Base-by-base conservation (phyloP, 2,888 invertebrate genomes). In the Molorchus minor region DNA sequence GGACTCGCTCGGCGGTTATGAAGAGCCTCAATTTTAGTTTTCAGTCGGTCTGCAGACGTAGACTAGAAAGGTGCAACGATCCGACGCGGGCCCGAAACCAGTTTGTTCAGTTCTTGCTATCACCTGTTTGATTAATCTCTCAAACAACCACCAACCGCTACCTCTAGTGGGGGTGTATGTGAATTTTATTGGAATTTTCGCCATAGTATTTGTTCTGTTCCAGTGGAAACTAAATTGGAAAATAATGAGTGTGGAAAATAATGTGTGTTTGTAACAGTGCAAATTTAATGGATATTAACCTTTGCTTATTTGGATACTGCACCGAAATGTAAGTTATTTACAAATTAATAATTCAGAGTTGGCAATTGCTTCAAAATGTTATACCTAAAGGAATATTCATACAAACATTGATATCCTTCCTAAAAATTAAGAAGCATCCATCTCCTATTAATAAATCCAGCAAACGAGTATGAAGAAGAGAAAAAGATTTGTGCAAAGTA, bases 281-380 rank as follows among this genome's bases (percentile, higher is more conserved):
- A 38, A 44, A 35, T 63, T 67, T 58, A 55, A 63, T 65, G 67
- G 67, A 67, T 67, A 58, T 45, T 54, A 16, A 41, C 35, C 10
- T 21, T 17, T 20, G 36, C 20, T 16, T 35, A 36, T 20, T 54
- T 47, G 58, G 58, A 58, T 58, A 58, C 40, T 29, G 38, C 21
- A 10, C 25, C 43, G 15, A 36, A 46, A 43, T 54, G 58, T 58
- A 43, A 58, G 49, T 49, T 25, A 25, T 25, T 5, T 25, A 25
- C 25, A 25, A 5, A 25, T 25, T 25, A 25, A 25, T 25, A 25
- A n/a, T n/a, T n/a, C n/a, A n/a, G n/a, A n/a, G n/a, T n/a, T n/a
- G n/a, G n/a, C n/a, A n/a, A n/a, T n/a, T n/a, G n/a, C n/a, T n/a
- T n/a, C n/a, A n/a, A n/a, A n/a, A n/a, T n/a, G n/a, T n/a, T n/a